Evolutionary conservation across 2,113 vertebrate species (phyloP).

Genomic region (Porphyrio hochstetteri): DNA sequence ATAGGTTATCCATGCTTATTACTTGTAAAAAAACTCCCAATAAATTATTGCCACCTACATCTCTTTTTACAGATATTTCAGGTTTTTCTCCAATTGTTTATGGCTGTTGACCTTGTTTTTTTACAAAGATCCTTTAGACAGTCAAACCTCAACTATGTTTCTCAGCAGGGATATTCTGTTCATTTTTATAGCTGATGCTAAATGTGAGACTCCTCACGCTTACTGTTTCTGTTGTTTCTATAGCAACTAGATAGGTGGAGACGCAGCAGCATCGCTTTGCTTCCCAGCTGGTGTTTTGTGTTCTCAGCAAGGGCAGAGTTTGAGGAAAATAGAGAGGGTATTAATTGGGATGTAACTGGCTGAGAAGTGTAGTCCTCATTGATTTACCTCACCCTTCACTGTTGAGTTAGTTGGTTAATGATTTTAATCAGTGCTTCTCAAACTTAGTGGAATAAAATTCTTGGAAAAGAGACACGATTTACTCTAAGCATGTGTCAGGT

Average conservation of each 20-base stretch:
- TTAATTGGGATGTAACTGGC: constrained; percentile 56
- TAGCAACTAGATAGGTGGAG: constrained; percentile 72
- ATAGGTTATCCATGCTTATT: neutral
- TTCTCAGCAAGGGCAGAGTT: constrained; percentile 52
- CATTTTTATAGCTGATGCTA: constrained; percentile 67
- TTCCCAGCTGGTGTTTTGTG: constrained; percentile 70
- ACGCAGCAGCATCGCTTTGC: constrained; percentile 53
- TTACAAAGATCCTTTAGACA: constrained; percentile 17
- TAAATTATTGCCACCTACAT: neutral
- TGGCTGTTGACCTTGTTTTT: constrained; percentile 30
- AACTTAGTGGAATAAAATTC: neutral
- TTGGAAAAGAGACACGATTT: neutral
- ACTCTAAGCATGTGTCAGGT: neutral
- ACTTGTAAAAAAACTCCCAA: neutral
- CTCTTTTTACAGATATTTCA: neutral
- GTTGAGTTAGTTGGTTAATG: neutral
- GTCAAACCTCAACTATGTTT: constrained; percentile 32
- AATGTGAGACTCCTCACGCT: constrained; percentile 45
- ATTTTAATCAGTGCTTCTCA: neutral
- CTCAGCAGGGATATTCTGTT: constrained; percentile 56
- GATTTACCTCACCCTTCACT: neutral
- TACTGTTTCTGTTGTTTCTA: constrained; percentile 73
- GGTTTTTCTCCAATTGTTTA: neutral
- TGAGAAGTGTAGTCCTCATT: constrained; percentile 25
- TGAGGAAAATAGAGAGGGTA: constrained; percentile 28